Conservation (phyloP, 2,113 vertebrate species). For the Heliornis fulica region DNA sequence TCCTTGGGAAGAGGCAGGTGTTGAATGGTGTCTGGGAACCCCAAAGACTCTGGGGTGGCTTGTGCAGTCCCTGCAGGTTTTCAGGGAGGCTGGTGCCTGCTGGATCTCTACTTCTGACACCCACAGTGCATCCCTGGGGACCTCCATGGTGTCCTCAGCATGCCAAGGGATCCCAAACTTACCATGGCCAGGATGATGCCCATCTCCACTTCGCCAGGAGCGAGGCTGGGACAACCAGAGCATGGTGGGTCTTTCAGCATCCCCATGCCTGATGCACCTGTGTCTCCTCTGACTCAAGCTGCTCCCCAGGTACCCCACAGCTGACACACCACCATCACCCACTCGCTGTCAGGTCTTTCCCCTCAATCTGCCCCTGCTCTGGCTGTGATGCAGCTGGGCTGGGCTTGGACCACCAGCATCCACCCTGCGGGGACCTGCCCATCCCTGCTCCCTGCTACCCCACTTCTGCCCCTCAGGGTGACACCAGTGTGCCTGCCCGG, state of each 20-base stretch:
- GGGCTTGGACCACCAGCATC: not conserved
- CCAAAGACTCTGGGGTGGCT: not conserved
- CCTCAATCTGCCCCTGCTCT: not conserved
- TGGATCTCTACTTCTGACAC: not conserved
- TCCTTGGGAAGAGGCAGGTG: not conserved
- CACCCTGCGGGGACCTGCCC: not conserved
- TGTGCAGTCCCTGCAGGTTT: not conserved
- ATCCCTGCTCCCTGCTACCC: not conserved
- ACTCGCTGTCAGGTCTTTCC: not conserved
- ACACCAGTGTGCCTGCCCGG: not conserved
- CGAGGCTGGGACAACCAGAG: not conserved
- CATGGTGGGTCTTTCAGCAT: not conserved
- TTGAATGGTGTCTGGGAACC: not conserved
- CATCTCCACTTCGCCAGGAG: not conserved
- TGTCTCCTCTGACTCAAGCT: not conserved
- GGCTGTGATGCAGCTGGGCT: not conserved
- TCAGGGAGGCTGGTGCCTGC: not conserved
- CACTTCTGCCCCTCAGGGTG: not conserved
- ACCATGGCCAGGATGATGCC: not conserved
- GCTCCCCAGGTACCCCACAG: not conserved
- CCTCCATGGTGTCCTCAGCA: not conserved
- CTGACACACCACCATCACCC: not conserved
- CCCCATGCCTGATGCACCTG: not conserved
- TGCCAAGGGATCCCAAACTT: not conserved
- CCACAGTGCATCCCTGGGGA: not conserved